A percentile compares a stretch with the other conserved stretches of the same genome.
Evolutionary conservation across 2,888 invertebrate genomes (phyloP).

Genomic region (Leptopilina syphax): DNA sequence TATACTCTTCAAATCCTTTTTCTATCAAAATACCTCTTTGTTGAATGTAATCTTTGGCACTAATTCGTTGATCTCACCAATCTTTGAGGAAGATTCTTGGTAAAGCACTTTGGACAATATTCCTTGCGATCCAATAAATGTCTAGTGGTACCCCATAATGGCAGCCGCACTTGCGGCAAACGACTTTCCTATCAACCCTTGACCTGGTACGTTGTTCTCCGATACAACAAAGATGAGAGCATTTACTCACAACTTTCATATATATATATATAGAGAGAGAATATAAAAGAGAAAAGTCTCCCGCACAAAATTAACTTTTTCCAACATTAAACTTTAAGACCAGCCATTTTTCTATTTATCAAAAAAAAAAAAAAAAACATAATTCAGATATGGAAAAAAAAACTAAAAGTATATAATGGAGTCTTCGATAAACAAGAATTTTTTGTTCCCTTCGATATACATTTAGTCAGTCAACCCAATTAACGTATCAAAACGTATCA

Average conservation of each 20-base stretch:
- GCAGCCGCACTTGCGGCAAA: slow-evolving; percentile 44
- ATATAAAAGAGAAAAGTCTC: slow-evolving; percentile 12
- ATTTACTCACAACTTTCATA: slow-evolving; percentile 24
- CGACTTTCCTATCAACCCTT: slow-evolving; percentile 46
- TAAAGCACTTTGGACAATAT: slow-evolving; percentile 27
- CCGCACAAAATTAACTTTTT: neutral
- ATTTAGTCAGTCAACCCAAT: slow-evolving; percentile 67
- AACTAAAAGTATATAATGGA: neutral
- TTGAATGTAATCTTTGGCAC: neutral
- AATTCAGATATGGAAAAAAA: too few relatives aligned
- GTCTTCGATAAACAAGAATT: slow-evolving; percentile 10
- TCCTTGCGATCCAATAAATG: slow-evolving; percentile 22
- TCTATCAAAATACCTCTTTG: neutral
- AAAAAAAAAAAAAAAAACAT: too few relatives aligned
- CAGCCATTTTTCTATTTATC: neutral
- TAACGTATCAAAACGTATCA: slow-evolving; percentile 59
- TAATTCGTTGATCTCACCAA: slow-evolving; percentile 18
- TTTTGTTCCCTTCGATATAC: slow-evolving; percentile 42
- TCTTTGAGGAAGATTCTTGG: slow-evolving; percentile 20
- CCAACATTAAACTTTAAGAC: slow-evolving; percentile 3
- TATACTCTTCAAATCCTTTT: neutral
- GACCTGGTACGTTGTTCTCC: slow-evolving; percentile 39
- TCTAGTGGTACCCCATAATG: slow-evolving; percentile 33
- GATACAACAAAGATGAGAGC: slow-evolving; percentile 22
- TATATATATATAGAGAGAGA: neutral